phyloP scores from a whole-genome alignment of 2,113 vertebrate species.

The Sorex fumeus region DNA sequence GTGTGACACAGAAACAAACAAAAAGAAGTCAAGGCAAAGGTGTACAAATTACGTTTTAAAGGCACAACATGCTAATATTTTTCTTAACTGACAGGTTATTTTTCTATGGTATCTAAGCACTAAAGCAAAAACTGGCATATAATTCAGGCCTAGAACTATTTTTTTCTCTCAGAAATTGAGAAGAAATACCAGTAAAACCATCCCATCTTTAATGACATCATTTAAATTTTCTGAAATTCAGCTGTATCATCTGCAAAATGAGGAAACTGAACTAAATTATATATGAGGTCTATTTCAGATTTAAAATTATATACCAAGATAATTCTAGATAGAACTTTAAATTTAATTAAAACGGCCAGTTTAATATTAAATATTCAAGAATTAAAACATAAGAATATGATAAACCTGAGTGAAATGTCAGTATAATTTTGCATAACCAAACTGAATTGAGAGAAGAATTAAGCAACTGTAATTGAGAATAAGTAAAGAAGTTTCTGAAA shows the following conservation, averaged over 20 bases:
- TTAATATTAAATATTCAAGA: constrained; percentile 6
- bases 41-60: neutral
- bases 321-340: constrained; percentile 5
- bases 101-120: neutral
- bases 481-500: neutral
- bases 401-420: neutral
- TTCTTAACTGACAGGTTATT: neutral
- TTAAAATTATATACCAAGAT: constrained; percentile 38
- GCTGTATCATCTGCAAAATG: constrained; percentile 45
- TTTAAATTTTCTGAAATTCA: neutral
- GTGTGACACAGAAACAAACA: neutral
- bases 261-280: constrained; percentile 17
- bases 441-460: constrained; percentile 17
- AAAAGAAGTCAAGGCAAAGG: no score
- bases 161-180: neutral
- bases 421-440: neutral
- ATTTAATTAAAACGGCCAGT: neutral
- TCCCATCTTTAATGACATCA: neutral
- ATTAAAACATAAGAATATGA: neutral
- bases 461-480: neutral
- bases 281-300: neutral
- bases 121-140: neutral
- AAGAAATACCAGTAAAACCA: neutral
- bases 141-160: neutral
- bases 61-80: neutral